A percentile compares a stretch with the other conserved stretches of the same genome.
phyloP scores from a whole-genome alignment of 1,140 invertebrate genomes.

The Caerostris extrusa region DNA sequence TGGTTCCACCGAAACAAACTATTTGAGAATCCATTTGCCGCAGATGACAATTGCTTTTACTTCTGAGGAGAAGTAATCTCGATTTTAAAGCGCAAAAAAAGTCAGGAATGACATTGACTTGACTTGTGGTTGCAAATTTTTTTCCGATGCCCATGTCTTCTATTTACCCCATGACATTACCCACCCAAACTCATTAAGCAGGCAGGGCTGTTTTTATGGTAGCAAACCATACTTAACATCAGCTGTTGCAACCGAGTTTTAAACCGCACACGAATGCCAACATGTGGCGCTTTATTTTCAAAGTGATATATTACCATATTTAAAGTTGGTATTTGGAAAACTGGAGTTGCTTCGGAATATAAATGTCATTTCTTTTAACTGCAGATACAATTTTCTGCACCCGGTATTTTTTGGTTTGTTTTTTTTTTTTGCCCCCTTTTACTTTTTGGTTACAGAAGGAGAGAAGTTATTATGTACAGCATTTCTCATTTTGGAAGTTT shows the following conservation, averaged over 20 bases:
- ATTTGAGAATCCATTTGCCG: background rate
- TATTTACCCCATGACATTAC: background rate
- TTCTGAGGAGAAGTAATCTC: background rate
- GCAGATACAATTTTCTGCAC: background rate
- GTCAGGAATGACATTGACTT: background rate
- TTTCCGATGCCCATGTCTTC: background rate
- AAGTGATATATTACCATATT: conserved; percentile 67
- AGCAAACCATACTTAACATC: conserved; percentile 38
- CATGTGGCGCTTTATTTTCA: conserved; percentile 47
- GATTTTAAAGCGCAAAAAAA: background rate
- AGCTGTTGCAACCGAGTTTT: conserved; percentile 47
- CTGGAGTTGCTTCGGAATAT: background rate
- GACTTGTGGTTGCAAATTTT: background rate
- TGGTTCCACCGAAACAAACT: too few relatives aligned
- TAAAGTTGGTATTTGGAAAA: conserved; percentile 42
- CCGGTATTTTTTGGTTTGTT: background rate
- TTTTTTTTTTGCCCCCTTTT: background rate
- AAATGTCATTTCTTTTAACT: conserved; percentile 32
- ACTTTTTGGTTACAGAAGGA: background rate
- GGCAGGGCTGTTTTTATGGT: conserved; percentile 22
- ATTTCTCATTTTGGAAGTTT: background rate
- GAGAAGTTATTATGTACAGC: background rate
- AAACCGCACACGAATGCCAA: background rate
- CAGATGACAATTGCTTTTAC: background rate
- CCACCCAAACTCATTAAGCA: conserved; percentile 20